Evolutionary conservation across 2,888 invertebrate species (phyloP).

Genomic region (Prosopocoilus inquinatus): DNA sequence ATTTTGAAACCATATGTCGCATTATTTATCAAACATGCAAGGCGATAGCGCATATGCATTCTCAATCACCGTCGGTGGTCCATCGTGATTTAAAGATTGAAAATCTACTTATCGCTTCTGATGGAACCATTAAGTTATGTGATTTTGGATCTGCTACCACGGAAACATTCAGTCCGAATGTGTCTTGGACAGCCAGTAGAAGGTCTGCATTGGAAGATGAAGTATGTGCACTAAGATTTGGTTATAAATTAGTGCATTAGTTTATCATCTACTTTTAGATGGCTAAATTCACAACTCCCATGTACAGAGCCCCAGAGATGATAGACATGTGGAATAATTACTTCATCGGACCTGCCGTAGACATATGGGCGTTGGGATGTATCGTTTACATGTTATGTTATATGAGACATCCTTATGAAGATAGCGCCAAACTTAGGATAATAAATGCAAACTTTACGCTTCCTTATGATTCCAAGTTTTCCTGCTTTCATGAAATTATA

Average conservation of each 20-base stretch:
- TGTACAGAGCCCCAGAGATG: conserved; percentile 99
- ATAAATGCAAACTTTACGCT: conserved; percentile 93
- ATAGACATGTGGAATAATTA: conserved; percentile 96
- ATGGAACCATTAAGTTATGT: conserved; percentile 89
- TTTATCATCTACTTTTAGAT: conserved; percentile 53
- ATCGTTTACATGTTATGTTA: conserved; percentile 89
- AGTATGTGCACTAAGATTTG: conserved; percentile 54
- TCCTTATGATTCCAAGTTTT: conserved; percentile 77
- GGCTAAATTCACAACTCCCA: conserved; percentile 80
- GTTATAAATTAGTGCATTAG: background rate
- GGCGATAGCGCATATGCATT: conserved; percentile 93
- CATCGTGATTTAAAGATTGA: conserved; percentile 97
- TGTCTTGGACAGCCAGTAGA: conserved; percentile 90
- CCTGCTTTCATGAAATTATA: conserved; percentile 86
- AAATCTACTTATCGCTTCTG: conserved; percentile 85
- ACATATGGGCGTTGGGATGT: conserved; percentile 98
- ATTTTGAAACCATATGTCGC: conserved; percentile 69
- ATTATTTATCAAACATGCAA: conserved; percentile 89
- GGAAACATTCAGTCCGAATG: conserved; percentile 77
- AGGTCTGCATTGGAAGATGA: conserved; percentile 91
- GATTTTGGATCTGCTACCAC: conserved; percentile 96
- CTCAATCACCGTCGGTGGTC: conserved; percentile 83
- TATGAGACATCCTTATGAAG: conserved; percentile 95
- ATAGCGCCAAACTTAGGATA: conserved; percentile 91
- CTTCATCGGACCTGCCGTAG: conserved; percentile 85